These are phyloP conservation scores for Linnaemya tessellans DNA, from an alignment of 2,888 invertebrate species.

Conservation along the genomic window DNA sequence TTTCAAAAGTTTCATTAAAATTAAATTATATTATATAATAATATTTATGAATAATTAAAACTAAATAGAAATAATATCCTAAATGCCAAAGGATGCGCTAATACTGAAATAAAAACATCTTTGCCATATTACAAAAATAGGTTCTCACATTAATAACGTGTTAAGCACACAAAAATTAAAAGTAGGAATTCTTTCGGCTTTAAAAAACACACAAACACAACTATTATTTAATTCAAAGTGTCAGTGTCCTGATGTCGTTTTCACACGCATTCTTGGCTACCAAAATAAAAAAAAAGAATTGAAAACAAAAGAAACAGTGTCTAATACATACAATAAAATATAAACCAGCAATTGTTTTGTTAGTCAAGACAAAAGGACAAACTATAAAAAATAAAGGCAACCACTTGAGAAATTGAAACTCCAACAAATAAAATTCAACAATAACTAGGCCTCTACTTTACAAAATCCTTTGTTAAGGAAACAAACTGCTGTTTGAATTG, in stretches of 20 bases:
- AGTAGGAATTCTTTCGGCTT: background rate
- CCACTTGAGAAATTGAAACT: conserved; percentile 60
- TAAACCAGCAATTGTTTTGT: conserved; percentile 18
- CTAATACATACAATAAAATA: background rate
- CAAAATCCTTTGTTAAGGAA: conserved; percentile 35
- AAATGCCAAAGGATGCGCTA: conserved; percentile 12
- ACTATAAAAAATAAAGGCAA: background rate
- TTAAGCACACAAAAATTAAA: conserved; percentile 19
- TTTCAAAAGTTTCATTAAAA: too few relatives aligned
- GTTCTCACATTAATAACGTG: conserved; percentile 64
- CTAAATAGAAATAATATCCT: background rate
- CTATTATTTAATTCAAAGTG: conserved; percentile 56
- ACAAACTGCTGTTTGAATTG: conserved; percentile 1
- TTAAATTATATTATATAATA: background rate
- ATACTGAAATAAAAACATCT: background rate
- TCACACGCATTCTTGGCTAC: conserved; percentile 65
- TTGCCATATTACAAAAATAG: background rate
- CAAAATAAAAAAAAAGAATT: conserved; percentile 4
- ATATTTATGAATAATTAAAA: background rate
- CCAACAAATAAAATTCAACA: conserved; percentile 31
- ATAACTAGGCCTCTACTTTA: conserved; percentile 33
- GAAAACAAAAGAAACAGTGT: conserved; percentile 30
- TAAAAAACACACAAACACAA: background rate
- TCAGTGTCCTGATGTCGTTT: conserved; percentile 62
- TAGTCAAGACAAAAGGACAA: conserved; percentile 33